Percentiles rank a stretch among this genome's conserved stretches.
Evolutionary conservation across 2,888 invertebrate genomes (phyloP).

Genomic region (Trichogramma evanescens): DNA sequence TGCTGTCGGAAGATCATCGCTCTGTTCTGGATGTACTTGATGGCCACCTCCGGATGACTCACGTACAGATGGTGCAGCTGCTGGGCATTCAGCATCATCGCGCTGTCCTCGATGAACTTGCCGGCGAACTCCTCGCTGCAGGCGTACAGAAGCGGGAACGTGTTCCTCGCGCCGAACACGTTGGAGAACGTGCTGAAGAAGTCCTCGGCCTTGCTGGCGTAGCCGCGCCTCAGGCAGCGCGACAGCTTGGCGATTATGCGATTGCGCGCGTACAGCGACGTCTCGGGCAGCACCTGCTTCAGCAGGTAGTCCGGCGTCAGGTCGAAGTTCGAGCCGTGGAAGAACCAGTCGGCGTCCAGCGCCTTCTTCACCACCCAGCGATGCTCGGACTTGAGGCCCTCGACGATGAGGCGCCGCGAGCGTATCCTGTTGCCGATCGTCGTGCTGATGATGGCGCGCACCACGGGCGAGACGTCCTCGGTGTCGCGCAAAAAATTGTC

Average conservation of each 20-base stretch:
- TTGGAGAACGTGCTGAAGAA: constrained; percentile 30
- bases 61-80: constrained; percentile 24
- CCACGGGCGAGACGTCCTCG: not conserved
- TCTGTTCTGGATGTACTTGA: constrained; percentile 29
- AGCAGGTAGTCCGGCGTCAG: constrained; percentile 30
- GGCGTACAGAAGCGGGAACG: constrained; percentile 29
- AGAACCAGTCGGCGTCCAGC: constrained; percentile 34
- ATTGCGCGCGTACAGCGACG: constrained; percentile 31
- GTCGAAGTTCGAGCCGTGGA: constrained; percentile 26
- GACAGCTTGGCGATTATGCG: constrained; percentile 33
- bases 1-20: not conserved
- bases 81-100: constrained; percentile 22
- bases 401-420: constrained; percentile 19
- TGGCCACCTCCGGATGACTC: not conserved
- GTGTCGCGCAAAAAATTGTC: not conserved
- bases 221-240: constrained; percentile 17
- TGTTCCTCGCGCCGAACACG: constrained; percentile 27
- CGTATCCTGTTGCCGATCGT: not conserved
- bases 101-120: constrained; percentile 19
- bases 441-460: not conserved
- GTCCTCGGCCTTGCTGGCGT: constrained; percentile 27
- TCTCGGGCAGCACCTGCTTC: constrained; percentile 29
- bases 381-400: constrained; percentile 36
- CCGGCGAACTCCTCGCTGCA: constrained; percentile 35
- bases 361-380: constrained; percentile 29